Evolutionary conservation across 1,140 invertebrate genomes (phyloP), one percentile per base, ranked within the genome.

Genomic region (Drosophila arawakana): DNA sequence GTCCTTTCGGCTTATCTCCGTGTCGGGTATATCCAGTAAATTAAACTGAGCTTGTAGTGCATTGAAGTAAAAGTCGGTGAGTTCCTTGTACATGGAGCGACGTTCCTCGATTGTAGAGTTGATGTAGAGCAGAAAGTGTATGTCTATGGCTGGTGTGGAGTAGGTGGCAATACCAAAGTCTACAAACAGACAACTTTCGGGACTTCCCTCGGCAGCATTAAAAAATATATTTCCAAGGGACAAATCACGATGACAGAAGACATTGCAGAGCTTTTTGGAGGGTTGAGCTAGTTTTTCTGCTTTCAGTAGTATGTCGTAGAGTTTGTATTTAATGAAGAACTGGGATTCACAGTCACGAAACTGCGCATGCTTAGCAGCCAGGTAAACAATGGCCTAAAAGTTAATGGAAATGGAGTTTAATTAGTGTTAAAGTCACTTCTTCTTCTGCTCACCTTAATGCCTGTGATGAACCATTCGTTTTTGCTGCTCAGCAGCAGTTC

Each of bases 181-280:
- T 7, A 95, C 93, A 7, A 95, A 78, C 8, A 93, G 68, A 68
- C 94, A 18, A 93, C 91, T 2, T 18, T 47, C 0, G 55, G 67
- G 41, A n/a, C 93, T 62, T 30, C 25, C 15, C 39, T 55, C 13
- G 11, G 8, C 83, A 68, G 94, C 94, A 71, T 93, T 93, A 75
- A 94, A 94, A 73, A 95, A 86, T 2, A 95, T 75, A 75, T 95
- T 95, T 59, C 94, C 94, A 18, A 93, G 93, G 94, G 94, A 95
- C 1, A 94, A 85, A 92, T 95, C 94, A 0, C 93, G 93, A 81
- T 95, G 95, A 60, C 92, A 93, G 8, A 95, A 79, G 0, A 95
- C 94, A 69, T 94, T 95, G 3, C 73, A 62, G 5, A 66, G n/a
- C 3, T 37, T 62, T 10, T 88, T 91, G 0, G 62, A 81, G 5